Base-by-base conservation (phyloP, 2,113 vertebrate species). In the Nothobranchius furzeri region DNA sequence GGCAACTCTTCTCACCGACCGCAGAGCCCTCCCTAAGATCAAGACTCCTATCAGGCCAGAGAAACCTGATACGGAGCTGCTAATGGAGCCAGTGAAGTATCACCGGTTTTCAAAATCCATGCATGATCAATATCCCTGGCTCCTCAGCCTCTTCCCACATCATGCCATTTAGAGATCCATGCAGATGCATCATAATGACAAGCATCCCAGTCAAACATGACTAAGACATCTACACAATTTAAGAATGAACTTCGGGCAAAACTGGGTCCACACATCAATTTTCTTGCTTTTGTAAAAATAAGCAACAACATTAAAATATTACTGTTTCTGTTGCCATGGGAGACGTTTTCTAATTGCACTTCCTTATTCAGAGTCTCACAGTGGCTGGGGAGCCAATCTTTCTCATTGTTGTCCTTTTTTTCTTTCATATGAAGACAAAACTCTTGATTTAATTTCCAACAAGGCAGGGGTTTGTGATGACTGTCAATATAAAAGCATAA, bases 101-200 rank as follows among this genome's bases (percentile, higher is more conserved):
- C 89, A 76, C 86, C 84, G 77, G 86, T 91, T 90, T 20, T 88
- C 78, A 90, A 91, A 90, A 93, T 93, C 93, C 82, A 93, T 93
- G 86, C 14, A 66, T 91, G 87, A 93, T 93, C 93, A 92, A 94
- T 94, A 93, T 72, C 74, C 57, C 83, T 70, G 91, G 88, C 90
- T 91, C 82, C 87, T 75, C 79, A 14, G 69, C 67, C 86, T 85
- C 83, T 80, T 69, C 65, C 86, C 80, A 73, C 68, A 82, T 81
- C 73, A 75, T 81, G 65, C 78, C 85, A 86, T 88, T 92, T 85
- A 76, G 83, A 79, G 56, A 61, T 81, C 76, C 65, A 76, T 6
- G 49, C 70, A 60, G 78, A 66, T 59, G 57, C 56, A 46, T 51
- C 66, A 75, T 50, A 50, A 50, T 53, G 59, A 79, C 71, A 24